Evolutionary conservation across 2,888 invertebrate genomes (phyloP), one percentile per base, ranked within the genome.

Genomic region (Lydus trimaculatus): DNA sequence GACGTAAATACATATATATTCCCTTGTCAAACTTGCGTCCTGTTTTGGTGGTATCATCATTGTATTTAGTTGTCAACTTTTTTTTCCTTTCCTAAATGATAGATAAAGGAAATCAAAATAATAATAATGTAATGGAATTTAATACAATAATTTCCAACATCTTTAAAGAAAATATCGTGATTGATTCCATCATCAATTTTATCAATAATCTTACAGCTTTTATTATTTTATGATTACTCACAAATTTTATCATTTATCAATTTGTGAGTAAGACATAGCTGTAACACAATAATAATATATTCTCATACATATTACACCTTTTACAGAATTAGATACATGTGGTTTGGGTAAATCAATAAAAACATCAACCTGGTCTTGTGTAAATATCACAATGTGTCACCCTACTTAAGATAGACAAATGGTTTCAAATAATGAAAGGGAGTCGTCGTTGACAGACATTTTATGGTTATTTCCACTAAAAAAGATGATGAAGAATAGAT

Each of bases 181-280:
- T 79, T 78, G 77, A 71, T 67, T 63, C 72, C 74, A 70, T 52
- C 62, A 58, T 66, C 71, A 74, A 17, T 65, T 69, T 52, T 63
- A 58, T 66, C 71, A 74, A 17, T 65, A 61, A 64, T 79, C 17
- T 78, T 75, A 79, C 78, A 78, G 77, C 75, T 31, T 43, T 56
- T 23, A 52, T 33, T 56, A 25, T 28, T n/a, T 31, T 43, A 0
- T 17, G 60, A 67, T 67, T 63, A 71, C 77, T 72, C 70, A 71
- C 73, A 76, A 73, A 76, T 63, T 66, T 66, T 52, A n/a, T 11
- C 11, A 11, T 48, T 20, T 56, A 71, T 52, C 62, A 72, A 70
- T 75, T 66, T 73, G 70, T 68, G 63, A 72, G 72, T 63, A 66
- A 73, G 66, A 67, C 63, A 63, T 58, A 64, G 73, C 74, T 76